These are phyloP conservation scores for Megathymus violae DNA, from an alignment of 1,140 invertebrate genomes.

Conservation along the genomic window DNA sequence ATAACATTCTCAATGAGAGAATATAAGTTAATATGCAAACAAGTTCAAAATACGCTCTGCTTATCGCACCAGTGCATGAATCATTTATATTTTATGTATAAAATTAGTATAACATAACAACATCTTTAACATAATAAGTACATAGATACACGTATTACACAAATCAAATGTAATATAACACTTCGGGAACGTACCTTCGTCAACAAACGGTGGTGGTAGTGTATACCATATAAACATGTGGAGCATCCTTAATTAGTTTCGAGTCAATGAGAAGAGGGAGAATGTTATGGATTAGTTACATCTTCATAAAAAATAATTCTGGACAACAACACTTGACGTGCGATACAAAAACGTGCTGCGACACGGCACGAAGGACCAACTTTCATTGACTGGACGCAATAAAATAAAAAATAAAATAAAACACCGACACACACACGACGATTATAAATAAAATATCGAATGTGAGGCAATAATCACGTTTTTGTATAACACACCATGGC, in stretches of 20 bases:
- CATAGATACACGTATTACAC: slow-evolving; percentile 72
- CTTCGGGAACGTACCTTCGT: slow-evolving; percentile 77
- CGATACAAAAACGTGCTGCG: slow-evolving; percentile 58
- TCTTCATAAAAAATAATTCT: slow-evolving; percentile 63
- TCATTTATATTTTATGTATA: slow-evolving; percentile 44
- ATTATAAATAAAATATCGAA: slow-evolving; percentile 6
- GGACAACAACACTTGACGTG: slow-evolving; percentile 52
- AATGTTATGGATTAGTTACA: slow-evolving; percentile 84
- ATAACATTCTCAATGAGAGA: slow-evolving; percentile 77
- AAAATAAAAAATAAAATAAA: no score
- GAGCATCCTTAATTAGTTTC: slow-evolving; percentile 82
- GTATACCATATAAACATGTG: slow-evolving; percentile 80
- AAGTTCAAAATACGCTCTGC: slow-evolving; percentile 38
- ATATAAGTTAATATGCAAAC: slow-evolving; percentile 43
- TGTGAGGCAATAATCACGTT: slow-evolving; percentile 58
- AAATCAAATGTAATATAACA: slow-evolving; percentile 76
- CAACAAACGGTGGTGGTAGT: slow-evolving; percentile 79
- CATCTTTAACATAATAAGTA: slow-evolving; percentile 57
- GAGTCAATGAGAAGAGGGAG: slow-evolving; percentile 81
- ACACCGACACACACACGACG: slow-evolving; percentile 2
- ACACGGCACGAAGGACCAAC: slow-evolving; percentile 38
- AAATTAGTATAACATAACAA: slow-evolving; percentile 64
- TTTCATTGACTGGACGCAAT: slow-evolving; percentile 11
- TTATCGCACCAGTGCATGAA: slow-evolving; percentile 70
- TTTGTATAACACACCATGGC: slow-evolving; percentile 52